Evolutionary conservation across 2,888 invertebrate genomes (phyloP), one percentile per base, ranked within the genome.

Genomic region (Iselma pallidipennis): DNA sequence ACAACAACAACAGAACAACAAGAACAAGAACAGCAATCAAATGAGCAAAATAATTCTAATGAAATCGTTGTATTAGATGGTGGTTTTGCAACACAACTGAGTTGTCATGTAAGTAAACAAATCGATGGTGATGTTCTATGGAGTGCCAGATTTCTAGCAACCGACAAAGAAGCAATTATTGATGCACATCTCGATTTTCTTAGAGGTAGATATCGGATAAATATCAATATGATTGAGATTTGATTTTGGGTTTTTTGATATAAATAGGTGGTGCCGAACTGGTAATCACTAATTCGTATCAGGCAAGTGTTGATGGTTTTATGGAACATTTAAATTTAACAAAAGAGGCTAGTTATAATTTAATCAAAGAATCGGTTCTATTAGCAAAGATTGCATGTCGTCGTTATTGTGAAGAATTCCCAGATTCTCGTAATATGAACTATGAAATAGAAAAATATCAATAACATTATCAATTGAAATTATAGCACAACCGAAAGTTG

Each of bases 221-320:
- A 49, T 5, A 54, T 21, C 12, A 16, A 37, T n/a, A n/a, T n/a
- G n/a, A n/a, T n/a, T n/a, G n/a, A n/a, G n/a, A n/a, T n/a, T n/a
- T n/a, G n/a, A n/a, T n/a, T n/a, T n/a, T n/a, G n/a, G n/a, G n/a
- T 37, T 55, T 33, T 14, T 23, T 57, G 7, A 12, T 23, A 72
- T 73, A 84, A 81, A 16, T 83, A 88, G 94, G 92, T 76, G 96
- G 96, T 19, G 91, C 95, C 42, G 91, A 96, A 76, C 82, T 96
- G 63, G 89, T 97, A 72, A 88, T 91, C 76, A 95, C 96, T 37
- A 92, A 92, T 75, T 94, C 94, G 48, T 97, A 96, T 82, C 96
- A 97, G 83, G 92, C 94, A 4, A 91, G 91, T 56, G 83, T 91
- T 59, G 87, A 87, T 55, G 91, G 94, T 5, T 92, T 95, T 77